Conservation (phyloP, 35 echinoderm and acorn worm species). For the Lytechinus pictus region DNA sequence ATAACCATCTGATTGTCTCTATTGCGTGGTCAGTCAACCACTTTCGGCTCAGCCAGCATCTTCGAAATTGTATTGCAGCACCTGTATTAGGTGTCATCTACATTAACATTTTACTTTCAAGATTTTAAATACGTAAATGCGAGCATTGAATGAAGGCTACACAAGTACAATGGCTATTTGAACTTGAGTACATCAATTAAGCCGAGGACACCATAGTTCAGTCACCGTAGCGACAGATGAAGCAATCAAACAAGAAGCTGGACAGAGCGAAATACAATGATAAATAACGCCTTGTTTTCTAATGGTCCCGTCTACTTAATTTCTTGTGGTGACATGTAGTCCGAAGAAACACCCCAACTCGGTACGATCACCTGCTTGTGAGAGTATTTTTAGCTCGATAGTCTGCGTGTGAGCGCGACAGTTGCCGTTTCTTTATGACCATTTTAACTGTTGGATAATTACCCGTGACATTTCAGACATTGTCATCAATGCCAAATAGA, state of each 20-base stretch:
- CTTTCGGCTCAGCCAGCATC: too few relatives aligned
- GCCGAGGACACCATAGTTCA: conserved; percentile 8
- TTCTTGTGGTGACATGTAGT: not conserved
- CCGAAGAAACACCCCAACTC: not conserved
- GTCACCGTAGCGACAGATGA: not conserved
- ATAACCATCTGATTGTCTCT: too few relatives aligned
- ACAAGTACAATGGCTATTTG: not conserved
- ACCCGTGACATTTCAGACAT: conserved; percentile 1
- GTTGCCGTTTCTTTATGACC: conserved; percentile 10
- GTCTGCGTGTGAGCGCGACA: conserved; percentile 14
- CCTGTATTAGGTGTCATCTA: too few relatives aligned
- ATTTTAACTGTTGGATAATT: conserved; percentile 14
- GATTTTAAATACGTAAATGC: not conserved
- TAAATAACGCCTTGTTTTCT: conserved; percentile 7
- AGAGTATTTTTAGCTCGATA: not conserved
- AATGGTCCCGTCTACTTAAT: conserved; percentile 18
- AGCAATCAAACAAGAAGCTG: not conserved
- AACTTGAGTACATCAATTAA: not conserved
- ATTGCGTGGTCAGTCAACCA: too few relatives aligned
- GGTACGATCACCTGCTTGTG: not conserved
- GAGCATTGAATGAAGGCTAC: not conserved
- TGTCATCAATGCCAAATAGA: not conserved
- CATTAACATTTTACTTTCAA: too few relatives aligned
- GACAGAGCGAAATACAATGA: not conserved
- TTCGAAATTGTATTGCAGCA: too few relatives aligned